phyloP scores from a whole-genome alignment of 2,797 vertebrate species.

The Chaetophractus vellerosus region DNA sequence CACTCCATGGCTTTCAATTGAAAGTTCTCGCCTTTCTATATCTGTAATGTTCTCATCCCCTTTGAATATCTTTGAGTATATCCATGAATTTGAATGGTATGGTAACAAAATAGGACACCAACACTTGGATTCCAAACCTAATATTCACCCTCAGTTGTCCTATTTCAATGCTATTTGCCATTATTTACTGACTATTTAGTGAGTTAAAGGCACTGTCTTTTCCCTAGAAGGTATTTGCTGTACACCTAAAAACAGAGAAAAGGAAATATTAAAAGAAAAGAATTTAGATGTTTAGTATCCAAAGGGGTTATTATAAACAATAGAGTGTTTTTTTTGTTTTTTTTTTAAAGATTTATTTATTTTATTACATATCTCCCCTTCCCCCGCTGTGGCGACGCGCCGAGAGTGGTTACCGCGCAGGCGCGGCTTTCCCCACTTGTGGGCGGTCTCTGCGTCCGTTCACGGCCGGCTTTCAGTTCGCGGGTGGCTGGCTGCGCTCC shows the following conservation, averaged over 20 bases:
- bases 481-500: too few species aligned
- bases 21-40: constrained; percentile 1
- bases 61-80: constrained; percentile 24
- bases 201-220: neutral
- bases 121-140: constrained; percentile 40
- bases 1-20: neutral
- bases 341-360: too few species aligned
- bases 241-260: constrained; percentile 67
- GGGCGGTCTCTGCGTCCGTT: too few species aligned
- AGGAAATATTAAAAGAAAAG: constrained; percentile 70
- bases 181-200: constrained; percentile 30
- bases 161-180: constrained; percentile 27
- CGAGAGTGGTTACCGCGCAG: too few species aligned
- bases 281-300: constrained; percentile 66
- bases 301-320: constrained; percentile 76
- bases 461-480: too few species aligned
- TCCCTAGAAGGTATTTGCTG: constrained; percentile 64
- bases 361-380: too few species aligned
- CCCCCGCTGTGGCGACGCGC: too few species aligned
- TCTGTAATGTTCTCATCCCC: neutral
- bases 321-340: neutral
- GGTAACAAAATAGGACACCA: constrained; percentile 4
- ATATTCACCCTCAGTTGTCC: neutral
- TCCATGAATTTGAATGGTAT: neutral
- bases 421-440: too few species aligned